Evolutionary conservation across 30 jellyfish, hydroid and myxozoan species (phyloP).

Genomic region (Hydractinia symbiolongicarpus): DNA sequence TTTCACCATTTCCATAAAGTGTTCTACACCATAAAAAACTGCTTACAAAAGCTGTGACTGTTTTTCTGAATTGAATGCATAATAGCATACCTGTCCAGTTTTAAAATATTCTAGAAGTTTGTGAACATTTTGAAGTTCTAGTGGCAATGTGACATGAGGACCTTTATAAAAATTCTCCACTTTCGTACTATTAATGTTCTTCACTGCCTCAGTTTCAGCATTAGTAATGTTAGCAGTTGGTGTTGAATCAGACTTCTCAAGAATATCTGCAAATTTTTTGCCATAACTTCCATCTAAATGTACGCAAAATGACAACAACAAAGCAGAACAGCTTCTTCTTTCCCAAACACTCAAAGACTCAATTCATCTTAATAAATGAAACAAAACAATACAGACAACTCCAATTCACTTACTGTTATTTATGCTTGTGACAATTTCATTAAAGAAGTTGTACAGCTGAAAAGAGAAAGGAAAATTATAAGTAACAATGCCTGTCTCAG

Average conservation of each 20-base stretch:
- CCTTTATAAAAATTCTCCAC: constrained; percentile 43
- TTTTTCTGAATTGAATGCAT: neutral
- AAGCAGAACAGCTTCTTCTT: neutral
- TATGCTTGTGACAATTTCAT: constrained; percentile 50
- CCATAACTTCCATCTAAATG: neutral
- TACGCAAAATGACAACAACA: neutral
- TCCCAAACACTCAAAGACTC: too few relatives aligned
- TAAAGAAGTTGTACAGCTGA: constrained; percentile 63
- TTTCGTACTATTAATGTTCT: constrained; percentile 28
- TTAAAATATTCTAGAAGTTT: constrained; percentile 45
- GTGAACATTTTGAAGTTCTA: constrained; percentile 34
- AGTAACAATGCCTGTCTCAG: neutral
- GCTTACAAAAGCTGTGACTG: too few relatives aligned
- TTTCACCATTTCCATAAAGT: too few relatives aligned
- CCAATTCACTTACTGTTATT: neutral
- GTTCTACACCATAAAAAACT: too few relatives aligned
- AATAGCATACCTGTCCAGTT: constrained; percentile 35
- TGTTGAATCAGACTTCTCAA: neutral
- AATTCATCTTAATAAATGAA: neutral
- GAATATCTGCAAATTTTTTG: neutral
- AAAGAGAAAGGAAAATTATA: neutral
- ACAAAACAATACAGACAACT: constrained; percentile 2
- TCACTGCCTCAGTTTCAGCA: neutral
- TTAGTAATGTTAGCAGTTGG: neutral
- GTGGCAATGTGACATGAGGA: constrained; percentile 60